Percentiles rank a stretch among this genome's conserved stretches.
phyloP scores from a whole-genome alignment of 2,888 invertebrate species.

The Physocephala rufipes region DNA sequence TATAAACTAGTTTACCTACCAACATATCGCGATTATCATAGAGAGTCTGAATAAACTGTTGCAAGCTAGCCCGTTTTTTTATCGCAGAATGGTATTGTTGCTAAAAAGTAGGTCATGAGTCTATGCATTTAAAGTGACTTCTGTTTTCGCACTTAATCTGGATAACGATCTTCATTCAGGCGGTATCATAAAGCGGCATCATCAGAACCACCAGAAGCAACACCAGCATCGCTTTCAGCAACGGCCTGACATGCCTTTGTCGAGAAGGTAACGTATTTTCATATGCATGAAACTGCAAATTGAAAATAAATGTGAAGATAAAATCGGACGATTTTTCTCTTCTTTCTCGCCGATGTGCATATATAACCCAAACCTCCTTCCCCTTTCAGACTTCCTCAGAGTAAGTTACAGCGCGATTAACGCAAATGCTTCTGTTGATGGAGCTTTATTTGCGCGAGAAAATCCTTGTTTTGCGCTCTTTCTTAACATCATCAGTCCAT shows the following conservation, averaged over 20 bases:
- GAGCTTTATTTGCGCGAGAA: conserved; percentile 6
- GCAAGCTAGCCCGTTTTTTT: not conserved
- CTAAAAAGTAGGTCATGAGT: not conserved
- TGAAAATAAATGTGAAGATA: conserved; percentile 12
- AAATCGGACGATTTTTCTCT: not conserved
- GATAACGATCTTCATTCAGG: conserved; percentile 12
- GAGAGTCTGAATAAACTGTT: conserved; percentile 9
- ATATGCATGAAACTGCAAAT: conserved; percentile 11
- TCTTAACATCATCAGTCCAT: conserved; percentile 30
- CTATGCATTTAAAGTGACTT: not conserved
- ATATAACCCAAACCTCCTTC: not conserved
- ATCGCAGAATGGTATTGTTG: not conserved
- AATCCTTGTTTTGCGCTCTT: conserved; percentile 11
- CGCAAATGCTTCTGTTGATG: not conserved
- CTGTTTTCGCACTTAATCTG: conserved; percentile 8
- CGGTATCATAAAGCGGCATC: not conserved
- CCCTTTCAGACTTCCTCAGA: not conserved
- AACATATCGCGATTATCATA: too few species aligned
- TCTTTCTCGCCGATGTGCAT: not conserved
- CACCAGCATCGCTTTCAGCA: too few species aligned
- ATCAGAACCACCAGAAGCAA: not conserved
- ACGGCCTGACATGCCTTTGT: not conserved
- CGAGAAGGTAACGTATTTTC: conserved; percentile 1
- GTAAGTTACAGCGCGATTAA: conserved; percentile 4
- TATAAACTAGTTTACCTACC: not conserved